phyloP scores from a whole-genome alignment of 2,113 vertebrate genomes.

The Callorhinus ursinus region DNA sequence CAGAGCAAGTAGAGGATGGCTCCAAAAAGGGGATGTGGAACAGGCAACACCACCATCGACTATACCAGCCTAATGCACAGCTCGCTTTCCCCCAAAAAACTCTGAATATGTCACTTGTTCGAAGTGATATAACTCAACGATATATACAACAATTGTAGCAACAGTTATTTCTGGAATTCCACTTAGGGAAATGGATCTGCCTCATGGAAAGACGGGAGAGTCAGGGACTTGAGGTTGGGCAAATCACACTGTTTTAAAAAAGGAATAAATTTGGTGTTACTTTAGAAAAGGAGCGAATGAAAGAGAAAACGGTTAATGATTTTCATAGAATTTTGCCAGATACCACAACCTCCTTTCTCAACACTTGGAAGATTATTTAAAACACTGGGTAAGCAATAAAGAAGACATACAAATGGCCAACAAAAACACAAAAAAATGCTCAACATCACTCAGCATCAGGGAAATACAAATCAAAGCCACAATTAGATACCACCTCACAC shows the following conservation, averaged over 20 bases:
- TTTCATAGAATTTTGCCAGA: neutral
- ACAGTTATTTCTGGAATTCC: neutral
- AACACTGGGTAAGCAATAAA: neutral
- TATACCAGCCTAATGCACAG: neutral
- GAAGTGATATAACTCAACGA: neutral
- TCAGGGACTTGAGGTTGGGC: neutral
- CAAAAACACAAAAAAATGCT: neutral
- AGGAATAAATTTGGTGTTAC: neutral
- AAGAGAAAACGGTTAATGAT: neutral
- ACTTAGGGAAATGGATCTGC: neutral
- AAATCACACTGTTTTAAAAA: conserved; percentile 14
- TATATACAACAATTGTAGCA: neutral
- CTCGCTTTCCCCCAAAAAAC: neutral
- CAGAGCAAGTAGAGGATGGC: neutral
- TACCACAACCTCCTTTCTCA: neutral
- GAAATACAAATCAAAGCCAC: neutral
- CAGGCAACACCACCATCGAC: neutral
- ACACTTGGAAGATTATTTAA: conserved; percentile 9
- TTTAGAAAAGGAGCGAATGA: neutral
- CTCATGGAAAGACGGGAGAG: neutral
- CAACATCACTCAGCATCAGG: neutral
- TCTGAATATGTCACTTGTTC: neutral
- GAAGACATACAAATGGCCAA: neutral
- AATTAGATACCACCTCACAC: too few relatives aligned
- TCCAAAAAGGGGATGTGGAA: neutral